Evolutionary conservation across 37 sponge, comb jelly and placozoan species (phyloP).

Genomic region (Chondrosia reniformis): DNA sequence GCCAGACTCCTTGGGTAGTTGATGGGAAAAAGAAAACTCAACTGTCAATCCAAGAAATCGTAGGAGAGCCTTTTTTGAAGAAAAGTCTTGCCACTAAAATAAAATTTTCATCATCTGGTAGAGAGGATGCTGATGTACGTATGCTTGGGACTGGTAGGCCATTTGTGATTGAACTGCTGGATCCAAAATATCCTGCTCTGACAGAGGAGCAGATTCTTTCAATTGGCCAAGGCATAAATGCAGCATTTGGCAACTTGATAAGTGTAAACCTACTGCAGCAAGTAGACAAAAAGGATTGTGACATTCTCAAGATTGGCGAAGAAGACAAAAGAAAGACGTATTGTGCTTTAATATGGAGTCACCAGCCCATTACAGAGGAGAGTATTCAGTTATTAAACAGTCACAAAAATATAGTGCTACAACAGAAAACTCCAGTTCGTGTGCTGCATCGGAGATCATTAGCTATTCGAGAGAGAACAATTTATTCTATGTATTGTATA

Average conservation of each 20-base stretch:
- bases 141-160: constrained; percentile 95
- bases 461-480: constrained; percentile 44
- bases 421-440: constrained; percentile 92
- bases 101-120: constrained; percentile 85
- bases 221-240: constrained; percentile 55
- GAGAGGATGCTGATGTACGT: constrained; percentile 97
- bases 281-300: constrained; percentile 39
- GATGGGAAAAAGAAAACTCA: constrained; percentile 80
- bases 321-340: constrained; percentile 85
- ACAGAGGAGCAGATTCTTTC: constrained; percentile 1
- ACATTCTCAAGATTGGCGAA: constrained; percentile 83
- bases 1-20: constrained; percentile 94
- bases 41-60: constrained; percentile 79
- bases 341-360: constrained; percentile 60
- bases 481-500: constrained; percentile 47
- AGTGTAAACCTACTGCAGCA: constrained; percentile 39
- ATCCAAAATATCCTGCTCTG: constrained; percentile 49
- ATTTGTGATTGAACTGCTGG: constrained; percentile 72
- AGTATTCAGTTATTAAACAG: constrained; percentile 28
- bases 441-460: constrained; percentile 90
- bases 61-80: constrained; percentile 25
- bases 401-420: constrained; percentile 43
- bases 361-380: constrained; percentile 21
- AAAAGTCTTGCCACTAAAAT: neutral
- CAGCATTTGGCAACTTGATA: constrained; percentile 22